These are phyloP conservation scores for Agelas oroides DNA, from an alignment of 37 sponge, comb jelly and placozoan genomes.

Conservation along the genomic window DNA sequence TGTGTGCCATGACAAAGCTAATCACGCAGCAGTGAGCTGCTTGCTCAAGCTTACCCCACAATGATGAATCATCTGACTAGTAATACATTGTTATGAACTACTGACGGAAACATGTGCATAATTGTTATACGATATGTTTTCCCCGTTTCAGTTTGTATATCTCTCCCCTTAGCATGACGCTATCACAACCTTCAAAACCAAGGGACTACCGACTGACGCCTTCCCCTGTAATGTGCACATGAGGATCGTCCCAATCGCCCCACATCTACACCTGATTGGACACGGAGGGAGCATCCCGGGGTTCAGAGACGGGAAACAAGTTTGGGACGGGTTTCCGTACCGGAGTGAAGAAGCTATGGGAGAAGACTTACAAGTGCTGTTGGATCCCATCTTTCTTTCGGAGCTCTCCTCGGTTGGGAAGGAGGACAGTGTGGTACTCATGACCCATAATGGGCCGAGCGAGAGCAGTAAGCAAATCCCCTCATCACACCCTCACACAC, in stretches of 20 bases:
- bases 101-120: too few relatives aligned
- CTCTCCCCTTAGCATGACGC: slow-evolving; percentile 73
- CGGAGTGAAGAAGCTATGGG: slow-evolving; percentile 50
- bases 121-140: too few relatives aligned
- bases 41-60: too few relatives aligned
- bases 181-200: slow-evolving; percentile 32
- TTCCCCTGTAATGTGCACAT: slow-evolving; percentile 81
- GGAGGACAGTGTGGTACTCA: slow-evolving; percentile 75
- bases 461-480: slow-evolving; percentile 53
- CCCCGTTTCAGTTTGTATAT: too few relatives aligned
- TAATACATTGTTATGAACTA: too few relatives aligned
- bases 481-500: too few relatives aligned
- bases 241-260: slow-evolving; percentile 48
- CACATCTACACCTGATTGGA: slow-evolving; percentile 70
- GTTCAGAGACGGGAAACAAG: slow-evolving; percentile 60
- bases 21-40: too few relatives aligned
- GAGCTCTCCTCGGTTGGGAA: slow-evolving; percentile 8
- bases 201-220: neutral
- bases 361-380: slow-evolving; percentile 44
- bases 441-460: slow-evolving; percentile 89
- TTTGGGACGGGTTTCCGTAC: slow-evolving; percentile 84
- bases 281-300: slow-evolving; percentile 88
- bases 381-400: slow-evolving; percentile 39
- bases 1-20: too few relatives aligned
- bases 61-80: too few relatives aligned